Percentiles rank a stretch among this genome's conserved stretches.
phyloP scores from a whole-genome alignment of 2,113 vertebrate genomes.

The Elephas maximus region DNA sequence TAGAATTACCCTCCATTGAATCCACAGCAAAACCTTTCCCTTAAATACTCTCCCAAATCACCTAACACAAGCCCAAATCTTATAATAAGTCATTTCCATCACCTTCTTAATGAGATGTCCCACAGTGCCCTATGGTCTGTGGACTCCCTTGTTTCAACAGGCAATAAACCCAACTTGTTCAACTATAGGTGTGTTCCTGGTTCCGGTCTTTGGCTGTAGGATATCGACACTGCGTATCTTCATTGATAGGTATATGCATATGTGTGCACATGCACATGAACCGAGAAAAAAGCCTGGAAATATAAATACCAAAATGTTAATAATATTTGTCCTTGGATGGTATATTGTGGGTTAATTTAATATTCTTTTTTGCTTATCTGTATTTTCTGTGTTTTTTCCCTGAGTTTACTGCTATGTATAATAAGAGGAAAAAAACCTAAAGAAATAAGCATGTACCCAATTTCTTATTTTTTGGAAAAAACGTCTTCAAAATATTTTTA shows the following conservation, averaged over 20 bases:
- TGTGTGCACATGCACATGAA: too few relatives aligned
- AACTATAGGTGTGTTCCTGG: background rate
- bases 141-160: background rate
- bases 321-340: background rate
- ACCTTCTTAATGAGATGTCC: background rate
- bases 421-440: background rate
- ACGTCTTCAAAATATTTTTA: background rate
- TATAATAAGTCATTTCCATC: background rate
- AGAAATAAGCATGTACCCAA: background rate
- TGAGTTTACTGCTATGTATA: background rate
- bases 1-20: background rate
- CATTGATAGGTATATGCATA: background rate
- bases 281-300: constrained; percentile 3
- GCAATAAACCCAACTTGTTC: background rate
- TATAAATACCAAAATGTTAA: background rate
- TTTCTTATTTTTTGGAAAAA: background rate
- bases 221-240: background rate
- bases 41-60: background rate
- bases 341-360: background rate
- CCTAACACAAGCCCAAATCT: background rate
- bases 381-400: background rate
- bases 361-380: background rate
- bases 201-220: background rate
- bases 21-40: background rate
- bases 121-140: background rate